A percentile compares a stretch with the other conserved stretches of the same genome.
phyloP scores from a whole-genome alignment of 2,888 invertebrate genomes.

The Xestoiulus laeticollis region DNA sequence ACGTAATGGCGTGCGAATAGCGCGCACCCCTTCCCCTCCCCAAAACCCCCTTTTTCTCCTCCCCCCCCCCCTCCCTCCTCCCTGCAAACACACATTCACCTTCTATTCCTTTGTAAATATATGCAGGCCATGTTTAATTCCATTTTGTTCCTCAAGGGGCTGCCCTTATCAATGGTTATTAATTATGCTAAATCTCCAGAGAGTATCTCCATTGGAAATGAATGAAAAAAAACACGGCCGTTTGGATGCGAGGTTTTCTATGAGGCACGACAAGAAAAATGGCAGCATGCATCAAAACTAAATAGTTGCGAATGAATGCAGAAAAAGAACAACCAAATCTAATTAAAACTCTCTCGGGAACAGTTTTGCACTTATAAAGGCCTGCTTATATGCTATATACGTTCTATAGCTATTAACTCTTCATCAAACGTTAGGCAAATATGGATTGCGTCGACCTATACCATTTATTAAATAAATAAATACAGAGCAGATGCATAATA shows the following conservation, averaged over 20 bases:
- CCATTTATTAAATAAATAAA: constrained; percentile 10
- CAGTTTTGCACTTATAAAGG: constrained; percentile 7
- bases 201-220: constrained; percentile 29
- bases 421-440: constrained; percentile 7
- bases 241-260: neutral
- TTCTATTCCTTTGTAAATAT: constrained; percentile 16
- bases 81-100: neutral
- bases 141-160: constrained; percentile 28
- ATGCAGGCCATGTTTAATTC: constrained; percentile 40
- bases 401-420: constrained; percentile 24
- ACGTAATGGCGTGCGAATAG: constrained; percentile 44
- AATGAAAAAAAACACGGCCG: constrained; percentile 8
- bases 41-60: neutral
- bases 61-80: neutral
- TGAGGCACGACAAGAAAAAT: constrained; percentile 15
- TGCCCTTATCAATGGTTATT: constrained; percentile 45
- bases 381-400: neutral
- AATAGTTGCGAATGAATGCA: constrained; percentile 11
- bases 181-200: constrained; percentile 42
- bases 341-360: constrained; percentile 7
- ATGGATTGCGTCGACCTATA: neutral
- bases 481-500: neutral
- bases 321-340: constrained; percentile 31
- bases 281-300: constrained; percentile 23
- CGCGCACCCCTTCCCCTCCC: neutral